Percentiles rank a stretch among this genome's conserved stretches.
Evolutionary conservation across 2,888 invertebrate genomes (phyloP).

Genomic region (Tenthredo notha): DNA sequence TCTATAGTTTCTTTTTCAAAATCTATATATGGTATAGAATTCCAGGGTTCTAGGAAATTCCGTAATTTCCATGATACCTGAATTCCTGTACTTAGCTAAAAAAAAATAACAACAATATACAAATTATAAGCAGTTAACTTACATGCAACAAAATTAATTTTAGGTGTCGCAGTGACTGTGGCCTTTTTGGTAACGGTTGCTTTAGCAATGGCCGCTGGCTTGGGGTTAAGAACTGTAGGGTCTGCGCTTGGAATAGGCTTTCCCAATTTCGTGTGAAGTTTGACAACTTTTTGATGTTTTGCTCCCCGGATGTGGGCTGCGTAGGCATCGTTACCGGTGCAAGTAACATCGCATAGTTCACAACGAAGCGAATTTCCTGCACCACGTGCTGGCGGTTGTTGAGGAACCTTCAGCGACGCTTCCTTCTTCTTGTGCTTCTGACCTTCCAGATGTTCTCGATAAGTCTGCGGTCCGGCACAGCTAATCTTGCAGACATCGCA

Average conservation of each 20-base stretch:
- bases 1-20: neutral
- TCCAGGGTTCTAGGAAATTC: neutral
- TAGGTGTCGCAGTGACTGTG: constrained; percentile 84
- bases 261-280: constrained; percentile 97
- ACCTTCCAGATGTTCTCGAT: constrained; percentile 97
- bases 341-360: constrained; percentile 98
- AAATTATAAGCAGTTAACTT: constrained; percentile 62
- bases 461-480: constrained; percentile 96
- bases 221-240: constrained; percentile 89
- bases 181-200: constrained; percentile 72
- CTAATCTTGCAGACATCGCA: constrained; percentile 99
- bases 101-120: neutral
- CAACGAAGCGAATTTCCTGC: constrained; percentile 90
- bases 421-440: constrained; percentile 99
- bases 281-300: constrained; percentile 98
- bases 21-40: neutral
- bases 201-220: constrained; percentile 74
- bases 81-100: neutral
- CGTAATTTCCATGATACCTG: neutral
- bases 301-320: constrained; percentile 98
- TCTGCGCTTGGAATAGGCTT: constrained; percentile 98
- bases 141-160: constrained; percentile 91
- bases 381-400: constrained; percentile 79
- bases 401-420: constrained; percentile 88
- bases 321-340: constrained; percentile 99